Percentiles rank a stretch among this genome's conserved stretches.
Conservation (phyloP, 2,797 vertebrate genomes). For the Phrynocephalus guinanensis region DNA sequence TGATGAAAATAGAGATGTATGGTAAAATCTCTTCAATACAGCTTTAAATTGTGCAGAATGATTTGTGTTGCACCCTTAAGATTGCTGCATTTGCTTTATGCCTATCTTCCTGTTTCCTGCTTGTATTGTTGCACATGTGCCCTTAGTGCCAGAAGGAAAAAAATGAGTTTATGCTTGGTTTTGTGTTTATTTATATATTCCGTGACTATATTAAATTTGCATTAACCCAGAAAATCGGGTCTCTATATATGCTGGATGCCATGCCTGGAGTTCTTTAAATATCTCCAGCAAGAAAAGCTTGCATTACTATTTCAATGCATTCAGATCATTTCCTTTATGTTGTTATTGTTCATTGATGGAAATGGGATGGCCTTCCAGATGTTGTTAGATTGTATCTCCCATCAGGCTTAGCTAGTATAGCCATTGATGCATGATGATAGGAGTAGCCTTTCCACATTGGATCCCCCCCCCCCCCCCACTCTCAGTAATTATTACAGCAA, state of each 20-base stretch:
- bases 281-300: background rate
- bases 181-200: conserved; percentile 5
- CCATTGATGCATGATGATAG: background rate
- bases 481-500: background rate
- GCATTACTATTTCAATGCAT: background rate
- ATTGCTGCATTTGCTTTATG: conserved; percentile 19
- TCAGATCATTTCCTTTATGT: background rate
- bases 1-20: background rate
- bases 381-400: background rate
- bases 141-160: background rate
- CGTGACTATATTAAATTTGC: background rate
- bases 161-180: background rate
- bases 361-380: background rate
- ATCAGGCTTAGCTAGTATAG: background rate
- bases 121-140: background rate
- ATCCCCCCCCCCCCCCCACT: background rate
- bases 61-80: background rate
- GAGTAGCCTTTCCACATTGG: background rate
- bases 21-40: background rate
- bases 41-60: background rate
- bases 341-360: background rate
- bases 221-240: background rate
- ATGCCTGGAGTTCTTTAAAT: too few species aligned
- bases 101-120: background rate
- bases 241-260: background rate